Base-by-base conservation (phyloP, 2,797 vertebrate genomes). In the Eulemur coronatus region DNA sequence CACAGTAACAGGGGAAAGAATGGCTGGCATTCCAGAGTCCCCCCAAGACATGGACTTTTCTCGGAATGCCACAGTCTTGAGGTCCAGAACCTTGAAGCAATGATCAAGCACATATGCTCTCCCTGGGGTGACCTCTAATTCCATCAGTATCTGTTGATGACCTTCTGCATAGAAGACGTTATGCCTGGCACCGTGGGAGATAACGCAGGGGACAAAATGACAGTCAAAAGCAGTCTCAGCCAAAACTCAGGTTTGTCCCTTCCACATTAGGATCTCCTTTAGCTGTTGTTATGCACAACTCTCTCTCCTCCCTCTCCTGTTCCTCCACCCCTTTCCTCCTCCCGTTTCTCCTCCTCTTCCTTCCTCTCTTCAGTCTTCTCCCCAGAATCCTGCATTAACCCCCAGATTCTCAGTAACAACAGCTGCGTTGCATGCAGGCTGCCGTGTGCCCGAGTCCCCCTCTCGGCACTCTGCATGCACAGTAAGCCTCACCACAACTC, bases 171-270 rank as follows among this genome's bases (percentile, higher is more conserved):
- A 8, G 61, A n/a, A 67, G 69, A 6, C 48, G 11, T 24, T 17
- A 5, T 10, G 8, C 30, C 85, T 67, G 73, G 15, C 13, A 12
- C 10, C 0, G 0, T 46, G n/a, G 48, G 55, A 75, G 46, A 20
- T 7, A 9, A 33, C 1, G 30, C 11, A 15, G 17, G 24, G 4
- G n/a, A 17, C 67, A 30, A 0, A 5, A 41, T 26, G 17, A 94
- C 7, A 57, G 9, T 78, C 30, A 67, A 69, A 81, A 24, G 13
- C 12, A n/a, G 18, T 4, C 41, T 41, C 4, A 0, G 7, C 50
- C 30, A 7, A 52, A 20, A 17, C 14, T 28, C 55, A 1, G 84
- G 43, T 28, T 59, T 20, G 4, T n/a, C 43, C 61, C n/a, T n/a
- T 82, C 48, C 46, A 65, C 89, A 26, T 41, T 63, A 84, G 22